These are phyloP conservation scores for Platynereis dumerilii DNA, from an alignment of 2,888 invertebrate species.

Conservation along the genomic window DNA sequence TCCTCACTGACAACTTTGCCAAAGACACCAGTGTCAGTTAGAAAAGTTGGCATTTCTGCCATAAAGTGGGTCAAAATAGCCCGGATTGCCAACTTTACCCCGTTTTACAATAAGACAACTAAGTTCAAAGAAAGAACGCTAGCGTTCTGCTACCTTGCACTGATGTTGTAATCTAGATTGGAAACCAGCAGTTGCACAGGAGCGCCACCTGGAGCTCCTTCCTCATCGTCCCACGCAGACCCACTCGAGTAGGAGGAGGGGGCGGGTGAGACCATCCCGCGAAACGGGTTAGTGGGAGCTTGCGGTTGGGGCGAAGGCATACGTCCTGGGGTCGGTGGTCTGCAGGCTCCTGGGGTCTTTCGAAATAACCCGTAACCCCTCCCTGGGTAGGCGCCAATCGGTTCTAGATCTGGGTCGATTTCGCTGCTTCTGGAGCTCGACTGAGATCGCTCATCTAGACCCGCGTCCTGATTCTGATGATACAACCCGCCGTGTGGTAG, in stretches of 20 bases:
- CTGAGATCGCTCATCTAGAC: too few relatives aligned
- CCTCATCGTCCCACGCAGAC: conserved; percentile 10
- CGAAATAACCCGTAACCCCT: conserved; percentile 27
- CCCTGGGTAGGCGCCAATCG: neutral
- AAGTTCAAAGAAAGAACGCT: too few relatives aligned
- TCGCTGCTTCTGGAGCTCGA: too few relatives aligned
- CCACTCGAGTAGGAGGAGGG: neutral
- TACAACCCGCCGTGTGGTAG: too few relatives aligned
- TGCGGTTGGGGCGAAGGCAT: neutral
- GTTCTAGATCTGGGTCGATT: neutral
- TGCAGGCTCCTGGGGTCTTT: conserved; percentile 38
- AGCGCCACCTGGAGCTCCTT: neutral
- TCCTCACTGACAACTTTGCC: too few relatives aligned
- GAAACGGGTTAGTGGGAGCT: neutral
- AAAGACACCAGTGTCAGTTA: too few relatives aligned
- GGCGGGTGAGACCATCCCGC: neutral
- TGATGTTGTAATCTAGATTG: conserved; percentile 76
- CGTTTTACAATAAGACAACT: too few relatives aligned
- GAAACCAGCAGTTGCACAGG: conserved; percentile 66
- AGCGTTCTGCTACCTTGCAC: too few relatives aligned
- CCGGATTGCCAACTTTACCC: too few relatives aligned
- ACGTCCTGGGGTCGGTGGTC: conserved; percentile 1
- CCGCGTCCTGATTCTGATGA: too few relatives aligned
- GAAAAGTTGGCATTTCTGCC: too few relatives aligned
- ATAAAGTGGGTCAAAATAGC: too few relatives aligned